Percentiles rank a stretch among this genome's conserved stretches.
phyloP scores from a whole-genome alignment of 2,797 vertebrate species.

The Takifugu rubripes region DNA sequence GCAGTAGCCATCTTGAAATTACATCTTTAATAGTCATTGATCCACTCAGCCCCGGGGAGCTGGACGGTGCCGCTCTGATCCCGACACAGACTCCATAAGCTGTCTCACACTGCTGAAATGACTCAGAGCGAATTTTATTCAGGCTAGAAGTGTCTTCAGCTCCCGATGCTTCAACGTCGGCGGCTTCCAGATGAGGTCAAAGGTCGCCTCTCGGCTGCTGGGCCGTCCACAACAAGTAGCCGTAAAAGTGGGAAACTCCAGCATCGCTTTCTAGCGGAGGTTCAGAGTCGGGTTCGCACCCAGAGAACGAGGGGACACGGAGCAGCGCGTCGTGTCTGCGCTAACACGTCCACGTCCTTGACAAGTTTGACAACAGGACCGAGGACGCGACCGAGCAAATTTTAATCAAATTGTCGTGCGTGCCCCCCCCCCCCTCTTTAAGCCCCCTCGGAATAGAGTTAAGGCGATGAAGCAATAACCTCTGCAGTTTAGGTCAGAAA shows the following conservation, averaged over 20 bases:
- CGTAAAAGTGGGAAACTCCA: conserved; percentile 39
- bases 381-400: conserved; percentile 38
- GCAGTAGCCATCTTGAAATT: conserved; percentile 71
- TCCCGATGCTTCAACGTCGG: conserved; percentile 12
- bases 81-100: conserved; percentile 47
- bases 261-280: conserved; percentile 39
- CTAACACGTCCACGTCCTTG: conserved; percentile 57
- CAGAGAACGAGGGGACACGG: conserved; percentile 20
- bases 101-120: conserved; percentile 30
- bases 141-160: conserved; percentile 33
- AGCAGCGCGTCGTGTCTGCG: conserved; percentile 28
- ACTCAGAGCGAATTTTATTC: conserved; percentile 36
- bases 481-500: conserved; percentile 69
- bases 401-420: conserved; percentile 50
- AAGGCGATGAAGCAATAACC: conserved; percentile 70
- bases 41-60: conserved; percentile 53
- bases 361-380: conserved; percentile 58
- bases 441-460: conserved; percentile 54
- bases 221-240: conserved; percentile 54
- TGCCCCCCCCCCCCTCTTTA: conserved; percentile 9
- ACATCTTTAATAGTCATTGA: conserved; percentile 76
- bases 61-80: conserved; percentile 52
- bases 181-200: conserved; percentile 23
- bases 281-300: conserved; percentile 30
- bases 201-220: conserved; percentile 41